phyloP scores from a whole-genome alignment of 1,140 invertebrate genomes.

The Bicyclus anynana region DNA sequence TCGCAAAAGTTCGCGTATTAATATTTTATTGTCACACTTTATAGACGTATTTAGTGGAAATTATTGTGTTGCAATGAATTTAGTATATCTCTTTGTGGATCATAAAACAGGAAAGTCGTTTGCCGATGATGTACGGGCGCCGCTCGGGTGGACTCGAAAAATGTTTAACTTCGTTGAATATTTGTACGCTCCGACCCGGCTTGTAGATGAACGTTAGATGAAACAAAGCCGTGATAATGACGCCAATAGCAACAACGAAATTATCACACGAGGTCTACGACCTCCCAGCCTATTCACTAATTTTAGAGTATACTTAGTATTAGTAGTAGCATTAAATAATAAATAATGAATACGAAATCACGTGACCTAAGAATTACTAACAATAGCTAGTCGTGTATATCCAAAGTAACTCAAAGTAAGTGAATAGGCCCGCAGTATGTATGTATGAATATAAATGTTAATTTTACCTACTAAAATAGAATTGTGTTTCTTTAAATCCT shows the following conservation, averaged over 20 bases:
- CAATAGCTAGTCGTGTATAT: too few relatives aligned
- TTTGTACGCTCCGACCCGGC: background rate
- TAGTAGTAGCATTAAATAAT: too few relatives aligned
- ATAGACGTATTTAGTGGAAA: constrained; percentile 44
- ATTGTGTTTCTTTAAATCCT: too few relatives aligned
- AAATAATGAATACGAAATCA: too few relatives aligned
- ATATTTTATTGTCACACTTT: constrained; percentile 47
- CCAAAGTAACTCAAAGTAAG: too few relatives aligned
- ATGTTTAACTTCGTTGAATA: constrained; percentile 16
- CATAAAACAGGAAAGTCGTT: constrained; percentile 17
- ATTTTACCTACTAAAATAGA: too few relatives aligned
- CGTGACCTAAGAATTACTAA: too few relatives aligned
- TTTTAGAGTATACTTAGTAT: too few relatives aligned
- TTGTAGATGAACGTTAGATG: background rate
- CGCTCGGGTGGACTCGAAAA: constrained; percentile 4
- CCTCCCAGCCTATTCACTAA: too few relatives aligned
- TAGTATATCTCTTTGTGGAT: constrained; percentile 15
- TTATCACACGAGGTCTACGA: too few relatives aligned
- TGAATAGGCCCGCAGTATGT: too few relatives aligned
- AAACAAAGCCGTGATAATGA: background rate
- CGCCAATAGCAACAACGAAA: background rate
- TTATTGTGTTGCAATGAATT: constrained; percentile 34
- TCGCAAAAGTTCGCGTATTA: constrained; percentile 45
- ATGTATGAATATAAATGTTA: too few relatives aligned
- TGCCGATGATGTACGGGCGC: constrained; percentile 7